Conservation (phyloP, 2,888 invertebrate genomes). For the Plusia festucae region DNA sequence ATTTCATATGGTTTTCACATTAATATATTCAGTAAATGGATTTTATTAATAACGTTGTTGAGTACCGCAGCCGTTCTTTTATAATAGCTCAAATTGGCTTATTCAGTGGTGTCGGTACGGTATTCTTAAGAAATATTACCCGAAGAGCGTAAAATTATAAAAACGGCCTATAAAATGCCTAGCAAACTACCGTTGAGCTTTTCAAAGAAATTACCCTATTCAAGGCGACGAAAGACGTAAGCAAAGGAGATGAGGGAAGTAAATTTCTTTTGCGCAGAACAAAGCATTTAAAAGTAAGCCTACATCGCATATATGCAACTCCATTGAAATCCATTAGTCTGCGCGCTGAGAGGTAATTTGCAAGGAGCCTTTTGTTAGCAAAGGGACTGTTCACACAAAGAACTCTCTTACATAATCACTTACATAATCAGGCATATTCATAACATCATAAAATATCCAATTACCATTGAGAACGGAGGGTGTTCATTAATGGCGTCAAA, state of each 20-base stretch:
- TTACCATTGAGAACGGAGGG: slow-evolving; percentile 69
- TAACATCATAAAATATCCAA: slow-evolving; percentile 79
- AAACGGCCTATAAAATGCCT: slow-evolving; percentile 61
- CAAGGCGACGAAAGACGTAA: slow-evolving; percentile 75
- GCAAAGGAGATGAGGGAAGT: slow-evolving; percentile 77
- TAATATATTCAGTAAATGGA: slow-evolving; percentile 42
- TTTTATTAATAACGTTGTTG: slow-evolving; percentile 48
- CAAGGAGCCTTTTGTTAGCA: slow-evolving; percentile 81
- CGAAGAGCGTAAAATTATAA: slow-evolving; percentile 63
- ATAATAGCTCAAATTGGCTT: slow-evolving; percentile 53
- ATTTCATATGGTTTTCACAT: slow-evolving; percentile 39
- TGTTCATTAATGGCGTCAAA: slow-evolving; percentile 72
- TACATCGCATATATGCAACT: slow-evolving; percentile 82
- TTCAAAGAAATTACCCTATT: slow-evolving; percentile 81
- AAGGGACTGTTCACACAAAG: slow-evolving; percentile 78
- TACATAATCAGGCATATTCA: slow-evolving; percentile 77
- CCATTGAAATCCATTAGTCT: slow-evolving; percentile 86
- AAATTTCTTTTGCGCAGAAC: slow-evolving; percentile 84
- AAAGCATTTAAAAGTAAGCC: slow-evolving; percentile 84
- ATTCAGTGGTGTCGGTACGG: slow-evolving; percentile 38
- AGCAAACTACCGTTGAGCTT: slow-evolving; percentile 70
- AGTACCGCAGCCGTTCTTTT: slow-evolving; percentile 22
- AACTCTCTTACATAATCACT: slow-evolving; percentile 70
- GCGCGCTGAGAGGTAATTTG: slow-evolving; percentile 82
- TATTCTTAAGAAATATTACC: slow-evolving; percentile 62